These are phyloP conservation scores for Orthosia gracilis DNA, from an alignment of 2,888 invertebrate species.

Conservation along the genomic window DNA sequence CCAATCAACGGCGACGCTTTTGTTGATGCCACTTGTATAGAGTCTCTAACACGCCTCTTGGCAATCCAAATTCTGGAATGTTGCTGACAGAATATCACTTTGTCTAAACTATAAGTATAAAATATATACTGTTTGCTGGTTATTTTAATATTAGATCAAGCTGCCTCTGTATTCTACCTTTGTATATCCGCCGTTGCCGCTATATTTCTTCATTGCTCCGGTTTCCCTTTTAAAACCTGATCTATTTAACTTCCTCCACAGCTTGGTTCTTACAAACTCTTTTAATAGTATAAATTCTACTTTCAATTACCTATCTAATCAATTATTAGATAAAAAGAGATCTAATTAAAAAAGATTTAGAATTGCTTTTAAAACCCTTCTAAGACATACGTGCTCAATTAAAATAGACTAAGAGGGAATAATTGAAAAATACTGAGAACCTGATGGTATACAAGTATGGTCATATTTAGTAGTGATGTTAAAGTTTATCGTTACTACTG, in stretches of 20 bases:
- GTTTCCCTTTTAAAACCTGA: constrained; percentile 2
- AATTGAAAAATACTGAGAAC: constrained; percentile 35
- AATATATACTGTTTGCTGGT: too few relatives aligned
- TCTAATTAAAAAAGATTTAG: constrained; percentile 57
- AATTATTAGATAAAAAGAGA: constrained; percentile 56
- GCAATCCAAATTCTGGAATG: too few relatives aligned
- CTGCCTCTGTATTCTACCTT: background rate
- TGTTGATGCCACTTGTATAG: too few relatives aligned
- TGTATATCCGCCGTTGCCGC: background rate
- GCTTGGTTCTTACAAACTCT: constrained; percentile 14
- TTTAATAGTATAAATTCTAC: constrained; percentile 27
- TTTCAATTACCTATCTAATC: constrained; percentile 47
- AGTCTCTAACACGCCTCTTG: too few relatives aligned
- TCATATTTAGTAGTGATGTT: constrained; percentile 47
- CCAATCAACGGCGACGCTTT: too few relatives aligned
- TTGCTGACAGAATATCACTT: too few relatives aligned
- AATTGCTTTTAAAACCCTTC: constrained; percentile 46
- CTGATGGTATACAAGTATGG: constrained; percentile 33
- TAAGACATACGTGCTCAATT: constrained; percentile 57
- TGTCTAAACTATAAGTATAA: too few relatives aligned
- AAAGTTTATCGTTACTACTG: constrained; percentile 28
- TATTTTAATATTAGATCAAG: background rate
- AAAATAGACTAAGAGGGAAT: constrained; percentile 52
- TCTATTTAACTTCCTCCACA: background rate
- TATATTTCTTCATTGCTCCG: background rate